These are phyloP conservation scores for Opisthocomus hoazin DNA, from an alignment of 2,113 vertebrate species.

Conservation along the genomic window DNA sequence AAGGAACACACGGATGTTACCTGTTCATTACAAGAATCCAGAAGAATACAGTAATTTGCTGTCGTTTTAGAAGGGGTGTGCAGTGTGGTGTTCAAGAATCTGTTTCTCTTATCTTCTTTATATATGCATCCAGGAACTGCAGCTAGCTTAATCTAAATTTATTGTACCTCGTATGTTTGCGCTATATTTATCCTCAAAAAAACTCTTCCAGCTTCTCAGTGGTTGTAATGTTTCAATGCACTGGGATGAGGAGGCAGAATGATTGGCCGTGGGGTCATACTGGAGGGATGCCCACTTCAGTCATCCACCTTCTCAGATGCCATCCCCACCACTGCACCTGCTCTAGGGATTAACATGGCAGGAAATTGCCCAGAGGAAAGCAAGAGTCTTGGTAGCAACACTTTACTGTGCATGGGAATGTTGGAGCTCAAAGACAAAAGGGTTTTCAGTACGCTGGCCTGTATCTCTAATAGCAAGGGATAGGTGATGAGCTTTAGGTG, in stretches of 20 bases:
- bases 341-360: not conserved
- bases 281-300: not conserved
- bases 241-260: not conserved
- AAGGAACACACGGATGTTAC: not conserved
- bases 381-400: not conserved
- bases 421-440: not conserved
- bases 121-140: accelerated
- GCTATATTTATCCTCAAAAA: not conserved
- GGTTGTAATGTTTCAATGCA: not conserved
- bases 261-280: not conserved
- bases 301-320: not conserved
- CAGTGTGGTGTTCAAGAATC: not conserved
- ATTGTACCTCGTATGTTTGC: accelerated
- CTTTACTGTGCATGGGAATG: not conserved
- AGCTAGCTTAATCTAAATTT: not conserved
- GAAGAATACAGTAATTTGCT: not conserved
- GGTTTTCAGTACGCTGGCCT: not conserved
- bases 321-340: not conserved
- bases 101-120: not conserved
- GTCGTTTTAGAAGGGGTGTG: accelerated
- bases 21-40: not conserved
- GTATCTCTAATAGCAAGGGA: not conserved
- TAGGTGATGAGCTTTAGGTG: not conserved
- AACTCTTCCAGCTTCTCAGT: not conserved
- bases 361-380: not conserved